Base-by-base conservation (phyloP, 2,888 invertebrate genomes). In the Tineola bisselliella region DNA sequence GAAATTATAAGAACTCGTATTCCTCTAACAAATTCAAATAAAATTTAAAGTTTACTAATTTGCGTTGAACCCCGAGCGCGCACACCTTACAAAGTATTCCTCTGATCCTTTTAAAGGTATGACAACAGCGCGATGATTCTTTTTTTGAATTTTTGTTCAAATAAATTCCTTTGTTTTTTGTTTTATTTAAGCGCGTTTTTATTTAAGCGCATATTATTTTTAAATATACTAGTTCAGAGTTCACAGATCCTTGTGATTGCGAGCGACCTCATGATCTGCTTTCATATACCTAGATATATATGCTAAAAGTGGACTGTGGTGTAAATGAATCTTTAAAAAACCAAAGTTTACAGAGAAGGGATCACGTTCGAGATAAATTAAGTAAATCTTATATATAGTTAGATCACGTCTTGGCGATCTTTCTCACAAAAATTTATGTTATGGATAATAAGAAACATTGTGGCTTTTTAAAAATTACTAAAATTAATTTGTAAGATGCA, bases 371-470 rank as follows among this genome's bases (percentile, higher is more conserved):
- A 64, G 68, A 73, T 73, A 76, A 77, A 80, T 81, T 76, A 79
- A 79, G 73, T 72, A 70, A 70, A 72, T 72, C 79, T 76, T 75
- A 73, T 76, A 75, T 70, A 65, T 66, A 68, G 70, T 69, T 76
- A 61, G 67, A 73, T 76, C 80, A 80, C 81, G 79, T 69, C 63
- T 69, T 38, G 59, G 65, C 73, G 66, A 78, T 79, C 76, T 71
- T 71, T 70, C 68, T 66, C 65, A 63, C 64, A 2, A 62, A 68
- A 68, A 73, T 76, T 76, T 58, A 58, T 33, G 48, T 48, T 48
- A 48, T 8, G n/a, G 48, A 17, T 48, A 48, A 13, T n/a, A 48
- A 8, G n/a, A 13, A 48, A 48, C 3, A 17, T 48, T 10, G 3
- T 6, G 17, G 3, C 48, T 15, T 48, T 48, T 17, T 38, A 5